Evolutionary conservation across 2,797 vertebrate species (phyloP).

Genomic region (Tapera naevia): DNA sequence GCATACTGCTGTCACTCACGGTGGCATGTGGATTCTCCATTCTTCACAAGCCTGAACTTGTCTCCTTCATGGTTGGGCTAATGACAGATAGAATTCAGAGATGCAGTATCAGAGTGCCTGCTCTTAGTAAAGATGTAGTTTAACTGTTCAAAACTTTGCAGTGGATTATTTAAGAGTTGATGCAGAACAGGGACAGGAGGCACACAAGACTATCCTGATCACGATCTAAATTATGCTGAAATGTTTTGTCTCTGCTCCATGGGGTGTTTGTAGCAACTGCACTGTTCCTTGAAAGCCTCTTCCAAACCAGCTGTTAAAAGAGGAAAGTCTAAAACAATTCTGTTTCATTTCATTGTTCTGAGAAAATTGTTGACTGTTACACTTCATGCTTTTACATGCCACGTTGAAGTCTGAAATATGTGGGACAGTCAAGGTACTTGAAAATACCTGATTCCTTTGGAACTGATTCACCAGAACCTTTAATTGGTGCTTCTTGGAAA

Average conservation of each 20-base stretch:
- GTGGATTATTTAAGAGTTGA: not conserved
- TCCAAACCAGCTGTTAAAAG: not conserved
- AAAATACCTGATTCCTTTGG: not conserved
- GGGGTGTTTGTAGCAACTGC: not conserved
- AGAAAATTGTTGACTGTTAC: not conserved
- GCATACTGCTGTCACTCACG: not conserved
- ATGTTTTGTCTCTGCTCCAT: not conserved
- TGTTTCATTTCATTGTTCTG: not conserved
- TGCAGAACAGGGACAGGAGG: not conserved
- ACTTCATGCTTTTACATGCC: not conserved
- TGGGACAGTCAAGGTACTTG: not conserved
- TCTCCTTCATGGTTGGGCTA: not conserved
- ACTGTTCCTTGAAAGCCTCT: not conserved
- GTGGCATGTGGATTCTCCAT: not conserved
- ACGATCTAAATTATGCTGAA: not conserved
- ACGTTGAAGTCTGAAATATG: accelerated
- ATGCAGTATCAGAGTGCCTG: not conserved
- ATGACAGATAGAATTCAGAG: not conserved
- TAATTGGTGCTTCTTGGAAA: not conserved
- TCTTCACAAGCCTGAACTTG: not conserved
- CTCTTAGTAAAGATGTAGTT: not conserved
- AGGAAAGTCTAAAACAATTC: not conserved
- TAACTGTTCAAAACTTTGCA: not conserved
- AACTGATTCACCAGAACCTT: not conserved
- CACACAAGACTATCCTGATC: not conserved